Evolutionary conservation across 2,113 vertebrate species (phyloP).

Genomic region (Chrysemys picta): DNA sequence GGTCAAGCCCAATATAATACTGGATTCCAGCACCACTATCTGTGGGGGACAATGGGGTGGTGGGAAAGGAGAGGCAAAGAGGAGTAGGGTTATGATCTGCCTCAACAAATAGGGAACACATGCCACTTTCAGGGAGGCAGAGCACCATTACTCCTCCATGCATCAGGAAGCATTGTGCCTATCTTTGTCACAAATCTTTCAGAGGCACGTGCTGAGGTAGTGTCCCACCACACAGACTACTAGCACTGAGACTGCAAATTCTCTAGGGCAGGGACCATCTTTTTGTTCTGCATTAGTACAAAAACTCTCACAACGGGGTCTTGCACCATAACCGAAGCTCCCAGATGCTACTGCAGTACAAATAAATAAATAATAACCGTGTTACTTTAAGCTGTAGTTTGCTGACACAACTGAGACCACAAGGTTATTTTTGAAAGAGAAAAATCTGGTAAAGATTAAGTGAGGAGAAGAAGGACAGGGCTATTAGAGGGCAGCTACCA

Average conservation of each 20-base stretch:
- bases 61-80: neutral
- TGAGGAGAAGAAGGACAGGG: neutral
- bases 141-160: neutral
- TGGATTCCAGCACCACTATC: neutral
- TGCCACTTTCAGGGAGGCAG: neutral
- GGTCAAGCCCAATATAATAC: neutral
- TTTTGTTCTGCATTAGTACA: neutral
- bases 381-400: neutral
- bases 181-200: neutral
- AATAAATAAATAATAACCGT: neutral
- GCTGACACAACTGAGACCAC: neutral
- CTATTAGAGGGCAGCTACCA: neutral
- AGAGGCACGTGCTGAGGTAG: neutral
- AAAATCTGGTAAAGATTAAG: neutral
- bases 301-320: neutral
- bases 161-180: neutral
- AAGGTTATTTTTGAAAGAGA: neutral
- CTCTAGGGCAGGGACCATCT: neutral
- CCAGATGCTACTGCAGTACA: neutral
- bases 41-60: neutral
- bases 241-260: neutral
- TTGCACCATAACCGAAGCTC: neutral
- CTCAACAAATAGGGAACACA: neutral
- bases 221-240: neutral
- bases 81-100: neutral